Percentiles rank a stretch among this genome's conserved stretches.
Evolutionary conservation across 2,113 vertebrate genomes (phyloP).

Genomic region (Anarrhichthys ocellatus): DNA sequence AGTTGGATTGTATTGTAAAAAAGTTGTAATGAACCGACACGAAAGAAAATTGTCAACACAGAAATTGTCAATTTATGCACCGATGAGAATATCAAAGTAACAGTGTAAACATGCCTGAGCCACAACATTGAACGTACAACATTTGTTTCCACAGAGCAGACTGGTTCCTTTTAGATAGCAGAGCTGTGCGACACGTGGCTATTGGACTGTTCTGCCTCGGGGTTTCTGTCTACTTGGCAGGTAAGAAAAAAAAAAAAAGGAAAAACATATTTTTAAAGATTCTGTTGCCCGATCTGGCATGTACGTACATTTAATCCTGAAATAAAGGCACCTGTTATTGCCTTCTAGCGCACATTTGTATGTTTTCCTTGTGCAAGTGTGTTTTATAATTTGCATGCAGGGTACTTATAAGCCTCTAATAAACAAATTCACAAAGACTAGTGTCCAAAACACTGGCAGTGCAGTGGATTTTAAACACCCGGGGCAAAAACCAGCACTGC

Average conservation of each 20-base stretch:
- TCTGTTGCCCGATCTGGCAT: background rate
- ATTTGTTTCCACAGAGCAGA: conserved; percentile 83
- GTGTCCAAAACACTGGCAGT: conserved; percentile 9
- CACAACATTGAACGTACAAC: background rate
- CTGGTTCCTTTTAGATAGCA: conserved; percentile 91
- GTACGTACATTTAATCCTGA: background rate
- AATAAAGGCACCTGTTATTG: background rate
- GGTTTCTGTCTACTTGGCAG: conserved; percentile 89
- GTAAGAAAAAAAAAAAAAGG: conserved; percentile 76
- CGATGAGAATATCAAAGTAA: background rate
- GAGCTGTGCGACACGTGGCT: conserved; percentile 85
- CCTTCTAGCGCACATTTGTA: background rate
- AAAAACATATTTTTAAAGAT: background rate
- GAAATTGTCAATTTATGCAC: conserved; percentile 1
- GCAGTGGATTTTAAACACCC: conserved; percentile 34
- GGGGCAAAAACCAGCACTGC: conserved; percentile 33
- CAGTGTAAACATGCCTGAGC: background rate
- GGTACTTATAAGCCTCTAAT: background rate
- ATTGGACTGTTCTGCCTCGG: conserved; percentile 92
- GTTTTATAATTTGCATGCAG: conserved; percentile 5
- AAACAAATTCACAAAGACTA: conserved; percentile 1
- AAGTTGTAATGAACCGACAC: background rate
- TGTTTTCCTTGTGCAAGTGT: background rate
- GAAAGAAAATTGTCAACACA: background rate
- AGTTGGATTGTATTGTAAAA: background rate